Conservation (phyloP, 2,797 vertebrate genomes). For the Cacajao melanocephalus region DNA sequence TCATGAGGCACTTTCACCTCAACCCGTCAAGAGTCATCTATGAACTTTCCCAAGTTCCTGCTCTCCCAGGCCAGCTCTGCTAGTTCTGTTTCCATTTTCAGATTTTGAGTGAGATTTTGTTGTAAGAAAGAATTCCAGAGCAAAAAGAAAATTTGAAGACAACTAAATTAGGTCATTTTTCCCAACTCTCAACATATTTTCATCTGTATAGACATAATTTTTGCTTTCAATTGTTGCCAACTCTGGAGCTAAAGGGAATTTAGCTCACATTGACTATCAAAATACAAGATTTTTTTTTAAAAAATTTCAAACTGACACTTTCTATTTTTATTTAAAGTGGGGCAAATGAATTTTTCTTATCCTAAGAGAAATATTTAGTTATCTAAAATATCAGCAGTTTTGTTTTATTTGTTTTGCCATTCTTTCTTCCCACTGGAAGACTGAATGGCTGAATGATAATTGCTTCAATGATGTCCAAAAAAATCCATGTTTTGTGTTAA, state of each 20-base stretch:
- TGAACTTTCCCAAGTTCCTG: not conserved
- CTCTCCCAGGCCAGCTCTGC: not conserved
- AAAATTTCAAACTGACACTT: constrained; percentile 24
- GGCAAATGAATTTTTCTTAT: not conserved
- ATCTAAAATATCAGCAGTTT: constrained; percentile 14
- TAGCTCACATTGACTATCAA: constrained; percentile 44
- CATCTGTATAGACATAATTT: constrained; percentile 33
- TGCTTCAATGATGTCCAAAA: constrained; percentile 50
- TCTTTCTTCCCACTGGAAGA: not conserved
- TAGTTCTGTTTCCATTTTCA: constrained; percentile 14
- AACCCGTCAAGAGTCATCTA: not conserved
- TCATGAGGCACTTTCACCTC: not conserved
- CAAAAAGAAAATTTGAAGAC: constrained; percentile 47
- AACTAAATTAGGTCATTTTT: constrained; percentile 65
- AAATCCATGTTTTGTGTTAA: constrained; percentile 60
- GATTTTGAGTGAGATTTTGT: constrained; percentile 31
- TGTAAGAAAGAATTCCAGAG: constrained; percentile 7
- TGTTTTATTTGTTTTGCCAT: constrained; percentile 34
- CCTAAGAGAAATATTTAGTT: not conserved
- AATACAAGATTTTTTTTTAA: not conserved
- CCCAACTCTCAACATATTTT: constrained; percentile 35
- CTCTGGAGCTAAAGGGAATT: constrained; percentile 48
- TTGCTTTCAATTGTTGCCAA: constrained; percentile 42
- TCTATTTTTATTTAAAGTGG: constrained; percentile 57
- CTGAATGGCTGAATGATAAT: constrained; percentile 33